Evolutionary conservation across 37 sponge, comb jelly and placozoan species (phyloP), one percentile per base, ranked within the genome.

Genomic region (Theonella swinhoei): DNA sequence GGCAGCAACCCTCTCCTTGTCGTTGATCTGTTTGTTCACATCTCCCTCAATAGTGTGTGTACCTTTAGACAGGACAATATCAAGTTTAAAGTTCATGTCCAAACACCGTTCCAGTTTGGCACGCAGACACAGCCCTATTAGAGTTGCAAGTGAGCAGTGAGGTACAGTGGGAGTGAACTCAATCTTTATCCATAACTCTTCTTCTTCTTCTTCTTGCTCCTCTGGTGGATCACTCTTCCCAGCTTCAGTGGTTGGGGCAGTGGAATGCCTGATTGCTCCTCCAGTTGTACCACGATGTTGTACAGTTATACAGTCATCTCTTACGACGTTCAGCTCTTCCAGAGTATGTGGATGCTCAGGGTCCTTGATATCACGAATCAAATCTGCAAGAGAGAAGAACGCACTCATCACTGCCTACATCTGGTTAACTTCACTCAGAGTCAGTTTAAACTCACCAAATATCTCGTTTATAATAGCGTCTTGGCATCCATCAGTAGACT

Each of bases 11-110:
- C 97, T 80, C 74, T 97, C 97, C 72, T 97, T 97, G 71, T 97
- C 97, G 62, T 97, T 97, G 63, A 97, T 94, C 76, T 97, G 97
- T 64, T 97, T 97, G 76, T 94, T 97, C 23, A 97, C 93, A 64
- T 92, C 93, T 23, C 33, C 89, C 47, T 95, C 95, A 23, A 82
- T 89, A 20, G 82, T 81, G 62, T 95, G 95, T 4, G 76, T 78
- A 26, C 95, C 95, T 54, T 91, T 82, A 7, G 68, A 64, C 24
- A 95, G 87, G 28, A 64, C 39, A 34, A 95, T 88, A 70, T 95
- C 90, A 43, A 95, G 64, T 61, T 93, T 93, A 62, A 80, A 89
- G 22, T 41, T 43, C 7, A 74, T n/a, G 4, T 41, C 62, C 67
- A 95, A 68, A 47, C 39, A 68, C 47, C 95, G 70, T 36, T 91